Base-by-base conservation (phyloP, 2,888 invertebrate genomes). In the Dryobotodes eremita region DNA sequence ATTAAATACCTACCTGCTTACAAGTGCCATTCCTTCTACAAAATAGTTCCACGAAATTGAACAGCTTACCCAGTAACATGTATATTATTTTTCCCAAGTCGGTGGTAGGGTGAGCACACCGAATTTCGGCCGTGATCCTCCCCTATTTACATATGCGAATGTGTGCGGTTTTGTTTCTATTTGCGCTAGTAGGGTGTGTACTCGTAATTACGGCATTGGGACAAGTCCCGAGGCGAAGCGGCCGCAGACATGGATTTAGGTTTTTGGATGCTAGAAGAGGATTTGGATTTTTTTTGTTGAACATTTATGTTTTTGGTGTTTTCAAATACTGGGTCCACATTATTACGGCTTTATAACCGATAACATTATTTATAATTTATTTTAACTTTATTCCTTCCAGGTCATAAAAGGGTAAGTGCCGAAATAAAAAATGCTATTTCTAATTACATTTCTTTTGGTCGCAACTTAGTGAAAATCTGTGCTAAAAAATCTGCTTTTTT, bases 161-260 rank as follows among this genome's bases (percentile, higher is more conserved):
- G 95, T 92, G 92, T 94, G 95, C 90, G 96, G 95, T 95, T 96
- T 96, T 95, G 95, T 95, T 95, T 94, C 95, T 95, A 94, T 96
- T 96, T 96, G 95, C 94, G 89, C 92, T 93, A 92, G 93, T 93
- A 93, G 94, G 94, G 94, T 95, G 94, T 95, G 93, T 94, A 94
- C 92, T 92, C 94, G 95, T 96, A 96, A 96, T 96, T 96, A 96
- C 95, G 94, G 94, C 93, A 92, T 93, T 91, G 94, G 95, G 95
- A 96, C 95, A 93, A 92, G 93, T 94, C 94, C 93, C 94, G 92
- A 91, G 94, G 94, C 94, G 92, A 91, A 84, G 92, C 87, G 92
- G 94, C 95, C 95, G 89, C 95, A 93, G 88, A 89, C 91, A 82
- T 69, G 79, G 92, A 92, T 75, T 86, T 90, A 93, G 83, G 62